phyloP scores from a whole-genome alignment of 1,140 invertebrate genomes.

The Hycleus phaleratus region DNA sequence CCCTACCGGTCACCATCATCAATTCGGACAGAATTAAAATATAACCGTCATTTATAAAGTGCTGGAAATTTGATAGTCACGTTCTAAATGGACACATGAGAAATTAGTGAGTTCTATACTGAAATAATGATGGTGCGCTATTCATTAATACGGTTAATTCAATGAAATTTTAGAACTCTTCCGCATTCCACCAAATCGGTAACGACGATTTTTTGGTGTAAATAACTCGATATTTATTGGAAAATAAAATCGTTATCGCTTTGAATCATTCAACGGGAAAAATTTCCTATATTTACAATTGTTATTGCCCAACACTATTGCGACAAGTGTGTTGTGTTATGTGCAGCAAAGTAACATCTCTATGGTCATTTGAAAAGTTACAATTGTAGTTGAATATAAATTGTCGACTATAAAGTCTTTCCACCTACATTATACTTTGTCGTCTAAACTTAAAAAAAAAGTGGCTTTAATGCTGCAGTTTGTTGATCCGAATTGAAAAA shows the following conservation, averaged over 20 bases:
- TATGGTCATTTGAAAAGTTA: too few species aligned
- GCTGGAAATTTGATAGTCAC: slow-evolving; percentile 15
- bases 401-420: too few species aligned
- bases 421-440: background rate
- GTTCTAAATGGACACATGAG: slow-evolving; percentile 14
- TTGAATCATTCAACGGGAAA: too few species aligned
- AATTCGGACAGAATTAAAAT: slow-evolving; percentile 15
- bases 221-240: too few species aligned
- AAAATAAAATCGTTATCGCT: too few species aligned
- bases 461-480: background rate
- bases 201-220: too few species aligned
- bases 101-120: slow-evolving; percentile 5
- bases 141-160: background rate
- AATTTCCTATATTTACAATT: too few species aligned
- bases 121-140: slow-evolving; percentile 1
- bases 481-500: background rate
- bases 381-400: too few species aligned
- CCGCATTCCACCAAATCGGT: background rate
- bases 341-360: too few species aligned
- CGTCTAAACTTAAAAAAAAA: background rate
- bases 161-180: background rate
- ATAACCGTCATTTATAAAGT: slow-evolving; percentile 13
- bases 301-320: too few species aligned
- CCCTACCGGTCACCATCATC: background rate
- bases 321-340: too few species aligned